These are phyloP conservation scores for Cephalotes varians DNA, from an alignment of 2,888 invertebrate species.

Conservation along the genomic window DNA sequence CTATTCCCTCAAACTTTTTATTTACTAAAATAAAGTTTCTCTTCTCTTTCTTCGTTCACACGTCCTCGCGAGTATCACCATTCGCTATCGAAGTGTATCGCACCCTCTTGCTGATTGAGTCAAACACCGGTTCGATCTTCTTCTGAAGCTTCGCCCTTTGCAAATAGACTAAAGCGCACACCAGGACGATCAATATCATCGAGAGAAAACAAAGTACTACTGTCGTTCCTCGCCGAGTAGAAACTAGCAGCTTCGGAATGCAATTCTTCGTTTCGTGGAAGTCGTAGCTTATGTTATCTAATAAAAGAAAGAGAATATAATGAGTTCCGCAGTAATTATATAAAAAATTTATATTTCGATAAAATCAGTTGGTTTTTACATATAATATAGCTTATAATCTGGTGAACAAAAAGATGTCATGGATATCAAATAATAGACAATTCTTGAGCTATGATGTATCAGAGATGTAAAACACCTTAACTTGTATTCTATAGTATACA, in stretches of 20 bases:
- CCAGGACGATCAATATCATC: constrained; percentile 86
- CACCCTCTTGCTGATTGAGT: constrained; percentile 90
- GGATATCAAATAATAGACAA: not conserved
- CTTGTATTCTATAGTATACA: no score
- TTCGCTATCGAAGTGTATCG: constrained; percentile 91
- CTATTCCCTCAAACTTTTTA: not conserved
- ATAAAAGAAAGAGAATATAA: not conserved
- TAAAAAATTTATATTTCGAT: not conserved
- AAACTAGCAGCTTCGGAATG: constrained; percentile 63
- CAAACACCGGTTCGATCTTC: constrained; percentile 88
- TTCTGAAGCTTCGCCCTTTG: constrained; percentile 88
- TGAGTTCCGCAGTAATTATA: not conserved
- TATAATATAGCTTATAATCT: not conserved
- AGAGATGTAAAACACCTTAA: not conserved
- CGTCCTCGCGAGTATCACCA: constrained; percentile 86
- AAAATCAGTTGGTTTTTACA: not conserved
- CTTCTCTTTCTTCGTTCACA: constrained; percentile 17
- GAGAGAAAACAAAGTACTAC: constrained; percentile 78
- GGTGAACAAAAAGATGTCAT: not conserved
- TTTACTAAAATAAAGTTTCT: not conserved
- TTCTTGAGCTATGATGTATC: not conserved
- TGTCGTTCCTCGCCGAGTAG: constrained; percentile 72
- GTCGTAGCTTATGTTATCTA: constrained; percentile 43
- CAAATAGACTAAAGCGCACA: constrained; percentile 88
- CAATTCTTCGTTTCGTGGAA: constrained; percentile 79